Base-by-base conservation (phyloP, 2,113 vertebrate genomes). In the Ageneiosus marmoratus region DNA sequence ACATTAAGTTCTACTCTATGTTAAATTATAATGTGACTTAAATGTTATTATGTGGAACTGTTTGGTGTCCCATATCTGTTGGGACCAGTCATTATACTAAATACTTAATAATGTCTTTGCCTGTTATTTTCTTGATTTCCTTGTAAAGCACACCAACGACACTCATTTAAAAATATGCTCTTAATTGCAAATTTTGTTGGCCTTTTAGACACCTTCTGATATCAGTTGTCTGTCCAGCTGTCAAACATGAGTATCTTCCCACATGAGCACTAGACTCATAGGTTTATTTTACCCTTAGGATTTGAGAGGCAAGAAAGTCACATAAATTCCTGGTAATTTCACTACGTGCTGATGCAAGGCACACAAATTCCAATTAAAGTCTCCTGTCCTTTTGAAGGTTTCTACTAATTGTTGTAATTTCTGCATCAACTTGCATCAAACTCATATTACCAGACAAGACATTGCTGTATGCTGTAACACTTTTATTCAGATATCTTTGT, bases 401-500 rank as follows among this genome's bases (percentile, higher is more conserved):
- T 44, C 37, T 41, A 41, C 37, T 41, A 41, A 41, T 41, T 41
- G 37, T 41, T 41, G 37, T 5, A 41, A 5, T 41, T 41, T 41
- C 37, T 41, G 67, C 3, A 37, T 24, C 24, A 44, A 41, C 24
- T 44, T 70, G 10, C 67, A 44, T 44, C 37, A 70, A 70, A 70
- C 37, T 44, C 37, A 37, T 24, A 44, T 44, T 51, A 73, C 29
- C 67, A 72, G 24, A 5, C 13, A 5, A 20, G 46, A 58, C 13
- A 80, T 72, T 27, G 11, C 44, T 6, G 44, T 46, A 16, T 22
- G 65, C 29, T 73, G 9, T 51, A 46, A 63, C 32, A 50, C 46
- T 65, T 84, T 32, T 4, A 75, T 73, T 65, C 16, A 20, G 41
- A 84, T 75, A 84, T 63, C 83, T 77, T 80, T 74, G 62, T 22